Evolutionary conservation across 2,888 invertebrate genomes (phyloP).

Genomic region (Tetragonisca angustula): DNA sequence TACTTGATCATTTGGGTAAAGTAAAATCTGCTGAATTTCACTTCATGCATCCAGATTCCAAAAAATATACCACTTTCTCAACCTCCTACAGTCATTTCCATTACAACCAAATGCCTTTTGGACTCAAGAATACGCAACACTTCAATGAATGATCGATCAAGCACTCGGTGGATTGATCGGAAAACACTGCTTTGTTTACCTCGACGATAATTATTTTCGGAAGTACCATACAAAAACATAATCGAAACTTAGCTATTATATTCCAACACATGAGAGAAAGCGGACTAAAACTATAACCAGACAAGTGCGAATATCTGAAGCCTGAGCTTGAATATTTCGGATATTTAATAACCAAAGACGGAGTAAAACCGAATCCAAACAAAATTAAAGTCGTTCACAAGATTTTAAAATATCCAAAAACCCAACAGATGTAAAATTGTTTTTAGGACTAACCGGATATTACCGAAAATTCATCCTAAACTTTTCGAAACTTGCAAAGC

Average conservation of each 20-base stretch:
- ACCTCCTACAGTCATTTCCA: background rate
- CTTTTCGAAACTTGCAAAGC: too few species aligned
- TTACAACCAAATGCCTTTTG: background rate
- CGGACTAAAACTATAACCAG: too few species aligned
- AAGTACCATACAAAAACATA: background rate
- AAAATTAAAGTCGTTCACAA: too few species aligned
- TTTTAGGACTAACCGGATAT: too few species aligned
- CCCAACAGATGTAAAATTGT: background rate
- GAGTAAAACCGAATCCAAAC: too few species aligned
- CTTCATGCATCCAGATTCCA: background rate
- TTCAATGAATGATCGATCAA: conserved; percentile 6
- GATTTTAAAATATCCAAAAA: background rate
- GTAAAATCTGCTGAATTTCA: background rate
- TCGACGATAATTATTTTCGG: background rate
- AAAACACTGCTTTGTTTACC: background rate
- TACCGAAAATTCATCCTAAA: too few species aligned
- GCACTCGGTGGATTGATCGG: background rate
- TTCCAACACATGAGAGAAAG: too few species aligned
- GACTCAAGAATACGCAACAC: background rate
- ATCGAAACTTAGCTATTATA: too few species aligned
- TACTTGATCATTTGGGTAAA: background rate
- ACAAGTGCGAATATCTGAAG: too few species aligned
- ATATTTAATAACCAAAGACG: too few species aligned
- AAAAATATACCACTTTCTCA: background rate
- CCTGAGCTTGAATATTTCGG: too few species aligned